A percentile compares a stretch with the other conserved stretches of the same genome.
These are phyloP conservation scores for Hypsopygia costalis DNA, from an alignment of 2,888 invertebrate species.

Conservation along the genomic window DNA sequence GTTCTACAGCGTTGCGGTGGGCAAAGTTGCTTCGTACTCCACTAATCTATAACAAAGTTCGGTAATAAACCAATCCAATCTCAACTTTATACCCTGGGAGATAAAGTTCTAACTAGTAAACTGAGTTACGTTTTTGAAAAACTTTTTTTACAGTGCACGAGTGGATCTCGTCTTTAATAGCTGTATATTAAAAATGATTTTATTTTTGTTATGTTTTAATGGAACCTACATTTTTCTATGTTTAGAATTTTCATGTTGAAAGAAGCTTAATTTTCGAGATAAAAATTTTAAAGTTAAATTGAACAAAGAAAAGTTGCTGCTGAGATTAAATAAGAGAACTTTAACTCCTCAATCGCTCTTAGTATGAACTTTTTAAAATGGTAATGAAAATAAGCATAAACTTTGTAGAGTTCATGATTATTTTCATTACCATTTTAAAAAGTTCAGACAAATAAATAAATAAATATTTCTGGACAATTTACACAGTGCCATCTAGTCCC, in stretches of 20 bases:
- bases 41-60: slow-evolving; percentile 57
- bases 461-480: too few species aligned
- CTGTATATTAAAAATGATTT: slow-evolving; percentile 27
- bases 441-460: too few species aligned
- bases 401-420: too few species aligned
- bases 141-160: slow-evolving; percentile 29
- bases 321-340: too few species aligned
- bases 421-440: too few species aligned
- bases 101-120: slow-evolving; percentile 26
- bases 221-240: not conserved
- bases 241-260: not conserved
- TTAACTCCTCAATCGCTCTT: too few species aligned
- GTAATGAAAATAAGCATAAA: too few species aligned
- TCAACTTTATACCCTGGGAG: slow-evolving; percentile 34
- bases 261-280: too few species aligned
- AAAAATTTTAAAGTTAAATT: too few species aligned
- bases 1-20: slow-evolving; percentile 30
- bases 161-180: slow-evolving; percentile 38
- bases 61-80: slow-evolving; percentile 39
- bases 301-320: too few species aligned
- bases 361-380: too few species aligned
- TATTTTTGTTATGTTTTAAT: not conserved
- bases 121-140: slow-evolving; percentile 22
- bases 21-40: slow-evolving; percentile 38
- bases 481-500: too few species aligned